Conservation (phyloP, 2,888 invertebrate genomes). For the Metacarcinus magister region DNA sequence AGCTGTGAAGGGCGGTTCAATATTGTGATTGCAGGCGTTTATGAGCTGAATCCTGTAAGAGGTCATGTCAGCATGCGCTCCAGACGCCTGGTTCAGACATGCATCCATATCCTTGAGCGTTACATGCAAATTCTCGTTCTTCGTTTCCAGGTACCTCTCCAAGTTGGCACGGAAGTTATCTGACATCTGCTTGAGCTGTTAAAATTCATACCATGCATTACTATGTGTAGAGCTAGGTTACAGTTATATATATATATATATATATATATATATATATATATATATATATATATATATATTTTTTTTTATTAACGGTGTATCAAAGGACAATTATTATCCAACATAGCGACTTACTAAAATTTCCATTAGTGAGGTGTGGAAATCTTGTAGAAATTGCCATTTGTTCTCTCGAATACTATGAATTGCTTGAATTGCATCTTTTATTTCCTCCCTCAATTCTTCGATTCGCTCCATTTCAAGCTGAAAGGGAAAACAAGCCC, state of each 20-base stretch:
- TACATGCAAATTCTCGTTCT: slow-evolving; percentile 26
- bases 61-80: not conserved
- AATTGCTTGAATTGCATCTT: slow-evolving; percentile 21
- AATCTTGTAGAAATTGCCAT: not conserved
- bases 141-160: slow-evolving; percentile 54
- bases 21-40: slow-evolving; percentile 46
- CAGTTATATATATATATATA: too few relatives aligned
- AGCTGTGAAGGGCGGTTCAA: slow-evolving; percentile 27
- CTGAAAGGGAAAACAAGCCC: not conserved
- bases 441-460: slow-evolving; percentile 36
- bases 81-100: slow-evolving; percentile 56
- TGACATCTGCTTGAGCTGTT: not conserved
- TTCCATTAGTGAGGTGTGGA: slow-evolving; percentile 1
- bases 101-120: slow-evolving; percentile 61
- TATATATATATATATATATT: too few relatives aligned
- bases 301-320: not conserved
- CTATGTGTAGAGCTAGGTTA: too few relatives aligned
- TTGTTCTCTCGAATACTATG: not conserved
- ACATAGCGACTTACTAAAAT: slow-evolving; percentile 54
- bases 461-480: slow-evolving; percentile 64
- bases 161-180: slow-evolving; percentile 33
- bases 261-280: too few relatives aligned
- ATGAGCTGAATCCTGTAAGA: slow-evolving; percentile 28
- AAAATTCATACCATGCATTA: not conserved
- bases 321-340: not conserved